Evolutionary conservation across 2,888 invertebrate species (phyloP).

Genomic region (Altica lythri): DNA sequence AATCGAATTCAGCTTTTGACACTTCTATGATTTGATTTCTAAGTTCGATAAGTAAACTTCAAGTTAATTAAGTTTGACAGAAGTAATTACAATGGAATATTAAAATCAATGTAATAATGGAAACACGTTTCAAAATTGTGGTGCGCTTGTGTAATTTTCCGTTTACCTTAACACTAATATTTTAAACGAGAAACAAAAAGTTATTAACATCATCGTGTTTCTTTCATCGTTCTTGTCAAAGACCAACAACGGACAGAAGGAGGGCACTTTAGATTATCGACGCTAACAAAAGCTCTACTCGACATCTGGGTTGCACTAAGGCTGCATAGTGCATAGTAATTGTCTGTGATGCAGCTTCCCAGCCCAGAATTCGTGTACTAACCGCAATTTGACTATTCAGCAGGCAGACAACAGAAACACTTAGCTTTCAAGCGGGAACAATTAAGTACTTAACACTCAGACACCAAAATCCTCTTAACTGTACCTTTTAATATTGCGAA

Average conservation of each 20-base stretch:
- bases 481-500: constrained; percentile 19
- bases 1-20: no score
- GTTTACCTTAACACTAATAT: no score
- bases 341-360: constrained; percentile 22
- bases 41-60: no score
- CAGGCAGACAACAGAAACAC: constrained; percentile 26
- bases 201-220: constrained; percentile 14
- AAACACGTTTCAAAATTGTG: no score
- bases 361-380: constrained; percentile 13
- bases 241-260: constrained; percentile 6
- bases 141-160: no score
- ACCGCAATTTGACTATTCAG: constrained; percentile 25
- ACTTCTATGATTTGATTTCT: no score
- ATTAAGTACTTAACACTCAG: constrained; percentile 23
- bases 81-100: no score
- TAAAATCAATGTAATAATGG: no score
- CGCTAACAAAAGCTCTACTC: constrained; percentile 17
- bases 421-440: constrained; percentile 20
- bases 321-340: constrained; percentile 24
- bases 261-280: constrained; percentile 22
- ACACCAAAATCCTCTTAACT: constrained; percentile 19
- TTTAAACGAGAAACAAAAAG: constrained; percentile 12
- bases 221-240: constrained; percentile 7
- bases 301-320: constrained; percentile 23
- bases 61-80: no score